A percentile compares a stretch with the other conserved stretches of the same genome.
phyloP scores from a whole-genome alignment of 2,113 vertebrate genomes.

The Casuarius casuarius region DNA sequence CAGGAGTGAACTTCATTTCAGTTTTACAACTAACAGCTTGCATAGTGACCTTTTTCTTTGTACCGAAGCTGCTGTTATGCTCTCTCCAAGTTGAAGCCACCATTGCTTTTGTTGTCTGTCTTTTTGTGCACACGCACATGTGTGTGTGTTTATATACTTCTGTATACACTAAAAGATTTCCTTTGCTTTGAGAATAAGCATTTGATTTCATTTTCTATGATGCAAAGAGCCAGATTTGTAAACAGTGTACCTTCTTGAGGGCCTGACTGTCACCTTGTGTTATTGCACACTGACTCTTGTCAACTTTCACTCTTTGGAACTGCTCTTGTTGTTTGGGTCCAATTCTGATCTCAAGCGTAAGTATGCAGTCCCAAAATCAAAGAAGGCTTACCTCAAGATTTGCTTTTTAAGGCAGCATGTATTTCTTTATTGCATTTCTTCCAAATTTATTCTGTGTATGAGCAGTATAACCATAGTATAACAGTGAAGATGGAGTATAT shows the following conservation, averaged over 20 bases:
- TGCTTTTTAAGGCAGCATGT: neutral
- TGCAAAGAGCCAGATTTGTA: neutral
- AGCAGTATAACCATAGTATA: neutral
- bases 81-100: neutral
- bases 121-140: neutral
- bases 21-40: slow-evolving; percentile 61
- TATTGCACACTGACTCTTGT: neutral
- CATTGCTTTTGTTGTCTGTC: slow-evolving; percentile 20
- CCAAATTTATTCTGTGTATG: neutral
- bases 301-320: neutral
- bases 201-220: neutral
- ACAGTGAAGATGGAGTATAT: too few relatives aligned
- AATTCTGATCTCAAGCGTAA: neutral
- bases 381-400: neutral
- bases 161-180: slow-evolving; percentile 35
- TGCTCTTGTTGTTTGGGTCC: neutral
- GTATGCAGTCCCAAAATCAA: neutral
- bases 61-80: neutral
- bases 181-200: neutral
- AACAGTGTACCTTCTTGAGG: neutral
- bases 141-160: neutral
- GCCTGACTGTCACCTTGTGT: neutral
- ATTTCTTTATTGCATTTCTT: neutral
- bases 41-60: slow-evolving; percentile 45
- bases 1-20: slow-evolving; percentile 58